Evolutionary conservation across 2,113 vertebrate genomes (phyloP).

Genomic region (Zapornia atra): DNA sequence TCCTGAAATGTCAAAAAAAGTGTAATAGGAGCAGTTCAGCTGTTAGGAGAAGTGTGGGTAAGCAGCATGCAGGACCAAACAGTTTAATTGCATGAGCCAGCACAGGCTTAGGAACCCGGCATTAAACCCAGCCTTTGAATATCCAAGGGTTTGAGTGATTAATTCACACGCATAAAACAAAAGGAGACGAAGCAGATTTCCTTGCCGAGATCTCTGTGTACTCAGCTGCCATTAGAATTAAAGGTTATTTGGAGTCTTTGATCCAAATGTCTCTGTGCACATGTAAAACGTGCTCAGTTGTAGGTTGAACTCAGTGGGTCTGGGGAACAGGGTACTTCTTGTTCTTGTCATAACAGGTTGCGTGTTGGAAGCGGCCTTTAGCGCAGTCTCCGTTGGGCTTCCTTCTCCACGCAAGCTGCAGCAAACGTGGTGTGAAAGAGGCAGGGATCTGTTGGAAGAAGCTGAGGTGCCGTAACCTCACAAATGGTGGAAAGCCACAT

Average conservation of each 20-base stretch:
- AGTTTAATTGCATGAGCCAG: background rate
- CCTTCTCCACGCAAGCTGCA: background rate
- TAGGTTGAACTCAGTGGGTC: background rate
- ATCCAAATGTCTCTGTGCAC: background rate
- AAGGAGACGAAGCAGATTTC: background rate
- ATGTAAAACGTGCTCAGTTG: background rate
- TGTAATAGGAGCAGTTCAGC: background rate
- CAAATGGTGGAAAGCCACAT: background rate
- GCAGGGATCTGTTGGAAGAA: background rate
- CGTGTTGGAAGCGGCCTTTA: background rate
- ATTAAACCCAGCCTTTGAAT: background rate
- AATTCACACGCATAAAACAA: background rate
- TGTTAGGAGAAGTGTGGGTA: background rate
- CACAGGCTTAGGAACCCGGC: background rate
- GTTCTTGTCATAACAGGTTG: background rate
- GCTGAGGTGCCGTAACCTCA: background rate
- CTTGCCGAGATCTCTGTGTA: background rate
- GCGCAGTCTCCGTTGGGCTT: background rate
- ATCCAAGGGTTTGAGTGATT: background rate
- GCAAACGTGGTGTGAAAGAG: background rate
- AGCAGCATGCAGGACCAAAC: background rate
- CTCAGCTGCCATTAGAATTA: background rate
- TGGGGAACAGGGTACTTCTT: background rate
- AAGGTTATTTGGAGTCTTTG: background rate
- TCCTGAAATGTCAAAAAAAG: background rate